Conservation (phyloP, 2,888 invertebrate genomes). For the Acanthosepion pharaonis region DNA sequence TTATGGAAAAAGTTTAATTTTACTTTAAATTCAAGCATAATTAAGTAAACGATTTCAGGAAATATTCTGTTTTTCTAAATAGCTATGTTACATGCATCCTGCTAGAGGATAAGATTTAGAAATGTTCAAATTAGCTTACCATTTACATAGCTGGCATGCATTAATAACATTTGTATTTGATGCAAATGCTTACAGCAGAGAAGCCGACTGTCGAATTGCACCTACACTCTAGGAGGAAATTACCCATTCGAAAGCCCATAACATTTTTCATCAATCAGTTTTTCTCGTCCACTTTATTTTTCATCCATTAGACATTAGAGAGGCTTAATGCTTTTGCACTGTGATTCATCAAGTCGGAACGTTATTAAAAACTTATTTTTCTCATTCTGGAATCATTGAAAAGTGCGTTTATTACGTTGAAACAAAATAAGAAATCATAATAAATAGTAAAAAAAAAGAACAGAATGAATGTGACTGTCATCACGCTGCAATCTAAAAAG, state of each 20-base stretch:
- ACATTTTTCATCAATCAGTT: neutral
- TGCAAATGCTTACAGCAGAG: neutral
- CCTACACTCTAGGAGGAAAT: neutral
- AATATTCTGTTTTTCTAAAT: too few species aligned
- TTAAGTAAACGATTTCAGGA: too few species aligned
- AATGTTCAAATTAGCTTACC: neutral
- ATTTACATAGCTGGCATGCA: neutral
- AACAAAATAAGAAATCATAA: neutral
- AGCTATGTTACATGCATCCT: too few species aligned
- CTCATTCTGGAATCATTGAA: neutral
- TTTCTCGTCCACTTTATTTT: neutral
- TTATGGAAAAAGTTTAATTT: too few species aligned
- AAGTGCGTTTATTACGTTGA: neutral
- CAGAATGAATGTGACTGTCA: neutral
- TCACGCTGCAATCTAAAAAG: neutral
- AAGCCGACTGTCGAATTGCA: neutral
- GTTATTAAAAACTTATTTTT: constrained; percentile 1
- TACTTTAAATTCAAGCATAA: too few species aligned
- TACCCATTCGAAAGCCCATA: neutral
- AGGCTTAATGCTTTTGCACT: neutral
- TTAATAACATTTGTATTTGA: neutral
- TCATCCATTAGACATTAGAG: neutral
- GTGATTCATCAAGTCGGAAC: neutral
- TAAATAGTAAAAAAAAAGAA: neutral
- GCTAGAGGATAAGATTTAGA: neutral